Percentiles rank a stretch among this genome's conserved stretches.
Conservation (phyloP, 2,797 vertebrate genomes). For the Cirrhinus molitorella region DNA sequence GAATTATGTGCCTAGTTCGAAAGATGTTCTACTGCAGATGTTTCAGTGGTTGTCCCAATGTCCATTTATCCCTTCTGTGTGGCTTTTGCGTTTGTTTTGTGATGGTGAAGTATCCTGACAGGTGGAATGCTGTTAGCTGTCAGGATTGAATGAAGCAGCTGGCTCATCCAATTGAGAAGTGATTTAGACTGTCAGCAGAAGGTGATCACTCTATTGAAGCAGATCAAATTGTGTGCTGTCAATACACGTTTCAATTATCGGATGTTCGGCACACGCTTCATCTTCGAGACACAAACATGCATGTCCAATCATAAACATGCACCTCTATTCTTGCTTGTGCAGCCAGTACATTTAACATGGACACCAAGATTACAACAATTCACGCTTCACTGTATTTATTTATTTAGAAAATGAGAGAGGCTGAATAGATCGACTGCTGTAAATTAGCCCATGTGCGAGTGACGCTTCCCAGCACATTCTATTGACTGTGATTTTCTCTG, state of each 20-base stretch:
- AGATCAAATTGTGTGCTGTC: slow-evolving; percentile 22
- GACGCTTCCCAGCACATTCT: slow-evolving; percentile 34
- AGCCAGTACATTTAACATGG: not conserved
- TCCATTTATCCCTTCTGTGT: not conserved
- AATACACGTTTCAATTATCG: slow-evolving; percentile 19
- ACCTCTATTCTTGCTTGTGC: not conserved
- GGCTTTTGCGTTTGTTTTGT: slow-evolving; percentile 30
- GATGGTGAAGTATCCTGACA: slow-evolving; percentile 32
- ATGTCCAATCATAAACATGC: not conserved
- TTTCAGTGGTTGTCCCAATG: not conserved
- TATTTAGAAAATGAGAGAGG: slow-evolving; percentile 12
- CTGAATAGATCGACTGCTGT: slow-evolving; percentile 5
- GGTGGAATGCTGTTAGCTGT: slow-evolving; percentile 38
- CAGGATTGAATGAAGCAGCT: slow-evolving; percentile 30
- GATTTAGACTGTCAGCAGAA: slow-evolving; percentile 19
- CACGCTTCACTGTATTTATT: slow-evolving; percentile 3
- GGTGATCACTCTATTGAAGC: slow-evolving; percentile 39
- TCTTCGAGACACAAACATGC: not conserved
- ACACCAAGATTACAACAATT: not conserved
- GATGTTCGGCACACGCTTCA: not conserved
- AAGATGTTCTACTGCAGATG: slow-evolving; percentile 2
- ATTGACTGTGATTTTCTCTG: slow-evolving; percentile 41
- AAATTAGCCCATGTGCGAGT: slow-evolving; percentile 18
- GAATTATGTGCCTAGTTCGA: not conserved
- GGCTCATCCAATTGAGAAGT: slow-evolving; percentile 15